These are phyloP conservation scores for Mormyrops attenuatus DNA, from an alignment of 2,797 vertebrate species.

Conservation along the genomic window DNA sequence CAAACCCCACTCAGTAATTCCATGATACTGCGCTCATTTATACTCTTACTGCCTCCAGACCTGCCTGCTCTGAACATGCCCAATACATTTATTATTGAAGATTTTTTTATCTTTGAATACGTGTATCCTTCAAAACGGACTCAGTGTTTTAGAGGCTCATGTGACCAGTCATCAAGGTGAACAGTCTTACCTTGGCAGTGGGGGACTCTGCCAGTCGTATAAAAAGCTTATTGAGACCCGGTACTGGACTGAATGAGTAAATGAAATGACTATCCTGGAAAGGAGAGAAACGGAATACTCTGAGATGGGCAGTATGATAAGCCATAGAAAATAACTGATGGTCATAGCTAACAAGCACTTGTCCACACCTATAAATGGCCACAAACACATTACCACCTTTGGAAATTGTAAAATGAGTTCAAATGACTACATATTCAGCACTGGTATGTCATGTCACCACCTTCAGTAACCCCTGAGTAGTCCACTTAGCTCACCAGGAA, in stretches of 20 bases:
- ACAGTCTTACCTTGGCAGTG: conserved; percentile 77
- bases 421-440: background rate
- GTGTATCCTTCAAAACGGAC: background rate
- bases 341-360: background rate
- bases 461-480: background rate
- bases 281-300: conserved; percentile 26
- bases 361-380: background rate
- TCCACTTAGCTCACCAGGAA: conserved; percentile 77
- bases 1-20: background rate
- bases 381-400: background rate
- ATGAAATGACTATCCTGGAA: conserved; percentile 94
- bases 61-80: background rate
- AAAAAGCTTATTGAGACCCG: conserved; percentile 86
- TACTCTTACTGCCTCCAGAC: background rate
- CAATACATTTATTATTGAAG: background rate
- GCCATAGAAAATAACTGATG: background rate
- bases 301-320: background rate
- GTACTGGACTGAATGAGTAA: conserved; percentile 88
- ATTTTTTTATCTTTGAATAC: background rate
- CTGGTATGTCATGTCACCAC: background rate
- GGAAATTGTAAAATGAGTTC: background rate
- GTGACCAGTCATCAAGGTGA: background rate
- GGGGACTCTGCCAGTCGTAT: conserved; percentile 83
- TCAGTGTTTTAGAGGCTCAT: background rate
- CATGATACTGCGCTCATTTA: background rate